These are phyloP conservation scores for Amazona vittata DNA, from an alignment of 2,113 vertebrate species.

Conservation along the genomic window DNA sequence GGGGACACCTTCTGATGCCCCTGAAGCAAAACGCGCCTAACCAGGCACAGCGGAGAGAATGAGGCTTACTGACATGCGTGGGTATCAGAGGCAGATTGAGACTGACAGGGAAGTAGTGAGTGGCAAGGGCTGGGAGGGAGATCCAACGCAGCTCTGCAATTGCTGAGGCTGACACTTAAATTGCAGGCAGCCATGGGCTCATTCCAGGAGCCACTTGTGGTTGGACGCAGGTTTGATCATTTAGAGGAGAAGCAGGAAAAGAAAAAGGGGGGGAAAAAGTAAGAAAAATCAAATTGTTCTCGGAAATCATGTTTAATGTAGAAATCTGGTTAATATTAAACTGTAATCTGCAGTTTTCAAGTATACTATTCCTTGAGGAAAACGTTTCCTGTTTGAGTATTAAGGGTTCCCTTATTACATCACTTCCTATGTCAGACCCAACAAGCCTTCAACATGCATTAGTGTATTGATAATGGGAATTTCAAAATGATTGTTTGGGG, in stretches of 20 bases:
- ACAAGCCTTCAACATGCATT: constrained; percentile 75
- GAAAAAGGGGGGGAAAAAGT: background rate
- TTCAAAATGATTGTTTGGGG: constrained; percentile 63
- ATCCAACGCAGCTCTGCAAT: background rate
- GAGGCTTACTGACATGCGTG: background rate
- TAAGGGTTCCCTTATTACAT: constrained; percentile 75
- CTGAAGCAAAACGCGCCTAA: background rate
- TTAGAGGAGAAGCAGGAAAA: constrained; percentile 20
- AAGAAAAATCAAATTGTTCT: constrained; percentile 82
- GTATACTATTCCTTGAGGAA: constrained; percentile 79
- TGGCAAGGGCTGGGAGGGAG: constrained; percentile 8
- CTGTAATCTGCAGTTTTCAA: constrained; percentile 79
- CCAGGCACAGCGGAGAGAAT: background rate
- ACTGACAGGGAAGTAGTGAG: constrained; percentile 32
- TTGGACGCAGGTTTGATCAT: constrained; percentile 67
- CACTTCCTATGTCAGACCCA: constrained; percentile 78
- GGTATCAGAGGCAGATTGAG: background rate
- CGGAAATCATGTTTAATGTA: constrained; percentile 83
- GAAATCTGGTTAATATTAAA: constrained; percentile 85
- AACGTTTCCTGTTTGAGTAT: constrained; percentile 79
- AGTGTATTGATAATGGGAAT: constrained; percentile 70
- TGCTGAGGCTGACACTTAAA: constrained; percentile 63
- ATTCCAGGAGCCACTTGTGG: constrained; percentile 70
- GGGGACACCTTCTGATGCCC: background rate
- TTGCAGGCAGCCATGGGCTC: constrained; percentile 69